Evolutionary conservation across 2,113 vertebrate genomes (phyloP), one percentile per base, ranked within the genome.

Genomic region (Microtus oregoni): DNA sequence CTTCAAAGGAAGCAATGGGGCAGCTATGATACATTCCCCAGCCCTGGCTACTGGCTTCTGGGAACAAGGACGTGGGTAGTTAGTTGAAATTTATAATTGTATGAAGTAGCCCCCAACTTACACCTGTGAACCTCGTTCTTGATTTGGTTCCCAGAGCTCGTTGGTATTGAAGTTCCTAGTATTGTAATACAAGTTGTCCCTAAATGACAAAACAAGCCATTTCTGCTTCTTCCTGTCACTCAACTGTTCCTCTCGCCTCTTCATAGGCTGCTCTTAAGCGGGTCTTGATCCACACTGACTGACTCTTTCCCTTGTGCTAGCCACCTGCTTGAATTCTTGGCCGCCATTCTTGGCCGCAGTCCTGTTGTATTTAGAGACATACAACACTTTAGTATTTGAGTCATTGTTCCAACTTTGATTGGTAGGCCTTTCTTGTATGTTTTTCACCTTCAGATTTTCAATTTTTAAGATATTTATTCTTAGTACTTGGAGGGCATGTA

Each of bases 381-480:
- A 26, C 24, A 22, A 55, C 30, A 38, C 32, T 41, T 82, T 9
- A 86, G 11, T 52, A 26, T 89, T 90, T 76, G 70, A 92, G 58
- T 89, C 83, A 83, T 78, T 93, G 87, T 83, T 72, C 87, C 7
- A 19, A 17, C 28, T n/a, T 76, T 47, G 55, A 30, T 32, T 95
- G 38, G 90, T 50, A 85, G 67, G 67, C 50, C 35, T 0, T 67
- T 65, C 28, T 0, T 68, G 13, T 10, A 28, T 20, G 6, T 32
- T 96, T 95, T 90, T 94, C 50, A 88, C 87, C 47, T 52, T 92
- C n/a, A 61, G 38, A 90, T 68, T 92, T 61, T 92, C 81, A 94
- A 32, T 38, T 92, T 12, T 58, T 58, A 6, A 58, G 55, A 58
- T 58, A 19, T 58, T 19, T 58, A 58, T 58, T 19, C 17, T 58